Evolutionary conservation across 2,888 invertebrate genomes (phyloP).

Genomic region (Leptopilina myrica): DNA sequence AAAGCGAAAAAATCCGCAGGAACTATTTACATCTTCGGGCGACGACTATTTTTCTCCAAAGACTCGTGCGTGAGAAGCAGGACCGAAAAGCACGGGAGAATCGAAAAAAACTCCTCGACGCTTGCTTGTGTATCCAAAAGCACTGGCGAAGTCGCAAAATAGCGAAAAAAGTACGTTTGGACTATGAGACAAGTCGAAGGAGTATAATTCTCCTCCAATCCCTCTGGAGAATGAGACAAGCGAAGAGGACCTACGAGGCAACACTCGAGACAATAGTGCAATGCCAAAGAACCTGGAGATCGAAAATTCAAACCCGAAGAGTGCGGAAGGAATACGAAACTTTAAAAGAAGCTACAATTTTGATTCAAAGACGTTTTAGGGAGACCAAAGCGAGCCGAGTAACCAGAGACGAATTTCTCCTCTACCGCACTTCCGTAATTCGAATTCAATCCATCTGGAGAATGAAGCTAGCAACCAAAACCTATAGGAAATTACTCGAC

Average conservation of each 20-base stretch:
- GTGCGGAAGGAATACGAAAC: slow-evolving; percentile 48
- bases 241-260: slow-evolving; percentile 54
- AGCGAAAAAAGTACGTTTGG: slow-evolving; percentile 59
- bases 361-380: slow-evolving; percentile 66
- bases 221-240: slow-evolving; percentile 75
- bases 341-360: slow-evolving; percentile 65
- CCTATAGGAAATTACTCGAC: slow-evolving; percentile 74
- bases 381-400: slow-evolving; percentile 62
- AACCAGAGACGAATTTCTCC: slow-evolving; percentile 49
- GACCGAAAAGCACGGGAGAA: slow-evolving; percentile 54
- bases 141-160: slow-evolving; percentile 72
- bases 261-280: slow-evolving; percentile 53
- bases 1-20: slow-evolving; percentile 47
- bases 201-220: slow-evolving; percentile 77
- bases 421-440: slow-evolving; percentile 53
- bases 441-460: slow-evolving; percentile 64
- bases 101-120: slow-evolving; percentile 59
- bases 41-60: slow-evolving; percentile 7
- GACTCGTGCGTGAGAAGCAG: not conserved
- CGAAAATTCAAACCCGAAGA: slow-evolving; percentile 59
- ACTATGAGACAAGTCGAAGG: slow-evolving; percentile 49
- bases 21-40: slow-evolving; percentile 39
- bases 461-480: slow-evolving; percentile 64
- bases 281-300: slow-evolving; percentile 77
- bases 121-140: slow-evolving; percentile 74